Conservation (phyloP, 2,888 invertebrate species). For the Dromius quadrimaculatus region DNA sequence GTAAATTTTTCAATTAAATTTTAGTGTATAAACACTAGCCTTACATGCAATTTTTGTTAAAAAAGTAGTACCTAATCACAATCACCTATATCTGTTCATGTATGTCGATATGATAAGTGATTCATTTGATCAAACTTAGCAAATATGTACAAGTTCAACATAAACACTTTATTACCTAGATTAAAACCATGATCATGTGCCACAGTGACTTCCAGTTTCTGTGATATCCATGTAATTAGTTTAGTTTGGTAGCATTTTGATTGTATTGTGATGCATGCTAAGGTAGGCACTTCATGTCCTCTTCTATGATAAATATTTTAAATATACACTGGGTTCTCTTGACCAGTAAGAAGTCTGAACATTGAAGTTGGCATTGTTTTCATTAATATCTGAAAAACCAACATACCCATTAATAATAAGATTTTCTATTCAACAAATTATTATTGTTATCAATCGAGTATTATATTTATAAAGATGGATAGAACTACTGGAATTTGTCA, state of each 20-base stretch:
- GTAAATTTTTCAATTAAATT: conserved; percentile 19
- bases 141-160: conserved; percentile 43
- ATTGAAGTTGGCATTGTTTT: conserved; percentile 99
- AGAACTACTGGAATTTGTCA: no score
- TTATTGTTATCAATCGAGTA: no score
- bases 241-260: conserved; percentile 21
- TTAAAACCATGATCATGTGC: conserved; percentile 48
- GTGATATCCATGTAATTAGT: conserved; percentile 15
- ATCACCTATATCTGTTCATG: conserved; percentile 30
- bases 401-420: no score
- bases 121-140: conserved; percentile 26
- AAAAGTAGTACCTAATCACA: conserved; percentile 44
- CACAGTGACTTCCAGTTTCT: conserved; percentile 44
- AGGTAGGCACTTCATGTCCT: conserved; percentile 74
- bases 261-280: conserved; percentile 57
- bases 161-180: conserved; percentile 36
- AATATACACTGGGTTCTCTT: conserved; percentile 99
- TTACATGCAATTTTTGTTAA: conserved; percentile 42
- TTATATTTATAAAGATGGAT: no score
- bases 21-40: conserved; percentile 48
- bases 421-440: no score
- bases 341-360: conserved; percentile 98
- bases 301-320: conserved; percentile 69
- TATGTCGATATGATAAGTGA: conserved; percentile 41
- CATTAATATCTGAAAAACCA: conserved; percentile 92